Conservation (phyloP, 2,888 invertebrate species). For the Xanthia icteritia region DNA sequence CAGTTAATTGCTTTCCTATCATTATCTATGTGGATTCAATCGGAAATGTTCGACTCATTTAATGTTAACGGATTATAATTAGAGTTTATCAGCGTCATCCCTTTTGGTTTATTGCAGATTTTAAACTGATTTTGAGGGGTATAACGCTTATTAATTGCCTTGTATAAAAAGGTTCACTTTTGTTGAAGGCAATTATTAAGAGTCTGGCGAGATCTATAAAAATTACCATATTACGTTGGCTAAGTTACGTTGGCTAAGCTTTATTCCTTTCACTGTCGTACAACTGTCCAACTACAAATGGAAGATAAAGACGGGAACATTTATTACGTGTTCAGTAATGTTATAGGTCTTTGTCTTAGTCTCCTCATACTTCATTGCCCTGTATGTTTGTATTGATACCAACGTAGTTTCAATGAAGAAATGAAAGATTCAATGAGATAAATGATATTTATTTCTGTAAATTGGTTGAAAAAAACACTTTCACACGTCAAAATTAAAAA, state of each 20-base stretch:
- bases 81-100: not conserved
- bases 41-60: constrained; percentile 37
- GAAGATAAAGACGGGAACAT: not conserved
- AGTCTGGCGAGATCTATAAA: not conserved
- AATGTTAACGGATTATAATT: constrained; percentile 30
- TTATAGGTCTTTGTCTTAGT: not conserved
- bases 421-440: too few species aligned
- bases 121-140: not conserved
- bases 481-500: too few species aligned
- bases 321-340: not conserved
- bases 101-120: constrained; percentile 2
- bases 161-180: not conserved
- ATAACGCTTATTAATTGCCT: not conserved
- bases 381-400: too few species aligned
- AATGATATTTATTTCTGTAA: too few species aligned
- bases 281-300: not conserved
- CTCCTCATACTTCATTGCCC: too few species aligned
- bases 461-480: too few species aligned
- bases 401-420: too few species aligned
- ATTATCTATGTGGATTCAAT: constrained; percentile 43
- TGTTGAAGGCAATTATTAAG: not conserved
- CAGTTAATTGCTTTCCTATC: constrained; percentile 21
- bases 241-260: not conserved
- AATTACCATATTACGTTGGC: not conserved
- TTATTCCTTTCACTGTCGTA: not conserved